These are phyloP conservation scores for Cerastis leucographa DNA, from an alignment of 2,888 invertebrate species.

Conservation along the genomic window DNA sequence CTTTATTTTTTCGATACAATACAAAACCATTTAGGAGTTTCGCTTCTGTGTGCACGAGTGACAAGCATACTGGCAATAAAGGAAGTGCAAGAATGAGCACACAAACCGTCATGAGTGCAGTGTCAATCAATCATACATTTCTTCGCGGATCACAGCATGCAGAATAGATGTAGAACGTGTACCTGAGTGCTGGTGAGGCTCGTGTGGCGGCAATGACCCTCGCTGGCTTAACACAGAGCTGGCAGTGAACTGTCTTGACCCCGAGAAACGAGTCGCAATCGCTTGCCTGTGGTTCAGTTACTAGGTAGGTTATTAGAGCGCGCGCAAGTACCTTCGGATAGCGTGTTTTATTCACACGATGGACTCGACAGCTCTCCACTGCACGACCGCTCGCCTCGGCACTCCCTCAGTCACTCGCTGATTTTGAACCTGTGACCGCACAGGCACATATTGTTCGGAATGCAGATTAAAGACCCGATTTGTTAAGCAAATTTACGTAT, in stretches of 20 bases:
- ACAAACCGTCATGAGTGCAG: slow-evolving; percentile 9
- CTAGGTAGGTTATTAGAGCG: slow-evolving; percentile 76
- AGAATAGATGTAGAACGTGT: slow-evolving; percentile 55
- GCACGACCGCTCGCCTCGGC: slow-evolving; percentile 79
- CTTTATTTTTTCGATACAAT: background rate
- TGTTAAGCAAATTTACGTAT: slow-evolving; percentile 32
- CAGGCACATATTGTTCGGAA: slow-evolving; percentile 52
- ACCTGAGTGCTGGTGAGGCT: slow-evolving; percentile 73
- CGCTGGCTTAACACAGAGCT: slow-evolving; percentile 70
- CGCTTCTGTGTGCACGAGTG: background rate
- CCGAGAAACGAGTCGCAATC: slow-evolving; percentile 70
- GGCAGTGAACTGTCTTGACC: slow-evolving; percentile 82
- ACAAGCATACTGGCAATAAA: background rate
- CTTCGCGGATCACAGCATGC: slow-evolving; percentile 50
- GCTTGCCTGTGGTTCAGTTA: slow-evolving; percentile 65
- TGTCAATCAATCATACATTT: slow-evolving; percentile 30
- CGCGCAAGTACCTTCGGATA: slow-evolving; percentile 63
- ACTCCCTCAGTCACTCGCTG: slow-evolving; percentile 75
- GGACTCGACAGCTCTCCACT: slow-evolving; percentile 48
- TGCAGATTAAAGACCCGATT: slow-evolving; percentile 47
- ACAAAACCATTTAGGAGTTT: background rate
- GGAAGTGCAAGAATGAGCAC: slow-evolving; percentile 10
- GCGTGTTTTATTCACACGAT: slow-evolving; percentile 44
- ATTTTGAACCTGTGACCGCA: slow-evolving; percentile 67
- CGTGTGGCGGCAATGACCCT: slow-evolving; percentile 78